These are phyloP conservation scores for Priapulus caudatus DNA, from an alignment of 2,888 invertebrate species.

Conservation along the genomic window DNA sequence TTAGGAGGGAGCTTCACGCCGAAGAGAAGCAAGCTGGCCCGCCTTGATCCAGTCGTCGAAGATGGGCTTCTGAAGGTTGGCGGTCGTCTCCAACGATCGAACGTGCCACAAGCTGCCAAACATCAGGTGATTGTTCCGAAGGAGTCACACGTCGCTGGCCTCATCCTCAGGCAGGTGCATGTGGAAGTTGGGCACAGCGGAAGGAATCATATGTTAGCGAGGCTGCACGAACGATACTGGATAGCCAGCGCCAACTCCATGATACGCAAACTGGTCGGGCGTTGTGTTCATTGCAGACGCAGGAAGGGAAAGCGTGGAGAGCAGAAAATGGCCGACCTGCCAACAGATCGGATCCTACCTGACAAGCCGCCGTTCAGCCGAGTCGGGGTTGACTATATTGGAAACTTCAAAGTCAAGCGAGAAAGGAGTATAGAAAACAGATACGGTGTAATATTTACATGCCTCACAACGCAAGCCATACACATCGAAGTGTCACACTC, in stretches of 20 bases:
- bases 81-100: background rate
- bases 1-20: too few relatives aligned
- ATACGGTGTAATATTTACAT: slow-evolving; percentile 19
- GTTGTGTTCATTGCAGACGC: background rate
- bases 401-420: slow-evolving; percentile 14
- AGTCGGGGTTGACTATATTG: slow-evolving; percentile 16
- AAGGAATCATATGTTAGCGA: background rate
- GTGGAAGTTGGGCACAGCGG: background rate
- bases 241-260: background rate
- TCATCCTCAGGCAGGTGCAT: background rate
- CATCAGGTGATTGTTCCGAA: background rate
- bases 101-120: background rate
- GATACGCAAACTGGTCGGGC: background rate
- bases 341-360: slow-evolving; percentile 5
- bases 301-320: background rate
- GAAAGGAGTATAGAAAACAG: slow-evolving; percentile 13
- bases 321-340: slow-evolving; percentile 14
- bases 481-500: slow-evolving; percentile 16
- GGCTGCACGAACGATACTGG: background rate
- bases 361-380: slow-evolving; percentile 12
- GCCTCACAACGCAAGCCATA: slow-evolving; percentile 13
- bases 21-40: too few relatives aligned
- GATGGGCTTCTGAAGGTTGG: background rate
- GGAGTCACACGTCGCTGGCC: background rate
- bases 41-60: too few relatives aligned